These are phyloP conservation scores for Mus caroli DNA, from an alignment of 2,797 vertebrate genomes.

Conservation along the genomic window DNA sequence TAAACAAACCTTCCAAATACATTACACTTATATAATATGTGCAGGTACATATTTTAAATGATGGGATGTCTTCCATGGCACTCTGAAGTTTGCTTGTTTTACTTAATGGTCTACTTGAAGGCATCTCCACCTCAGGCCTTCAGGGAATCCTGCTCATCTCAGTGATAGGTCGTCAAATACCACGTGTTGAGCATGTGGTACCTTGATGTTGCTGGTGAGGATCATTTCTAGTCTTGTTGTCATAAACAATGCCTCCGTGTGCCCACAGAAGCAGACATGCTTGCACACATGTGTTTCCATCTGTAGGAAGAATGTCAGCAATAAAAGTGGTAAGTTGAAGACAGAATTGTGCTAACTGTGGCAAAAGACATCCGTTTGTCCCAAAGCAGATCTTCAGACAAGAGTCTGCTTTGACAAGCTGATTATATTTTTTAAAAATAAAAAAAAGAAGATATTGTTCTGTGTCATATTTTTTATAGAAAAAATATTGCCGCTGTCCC, in stretches of 20 bases:
- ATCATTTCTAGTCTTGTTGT: neutral
- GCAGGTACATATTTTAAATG: neutral
- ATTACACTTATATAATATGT: neutral
- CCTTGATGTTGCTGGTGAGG: neutral
- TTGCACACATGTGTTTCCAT: neutral
- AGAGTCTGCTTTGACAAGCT: neutral
- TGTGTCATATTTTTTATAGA: neutral
- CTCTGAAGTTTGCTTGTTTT: neutral
- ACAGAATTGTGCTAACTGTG: neutral
- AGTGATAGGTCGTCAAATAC: neutral
- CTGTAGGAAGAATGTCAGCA: neutral
- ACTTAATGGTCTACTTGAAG: neutral
- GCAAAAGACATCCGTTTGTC: neutral
- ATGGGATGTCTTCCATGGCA: no score
- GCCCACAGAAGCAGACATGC: neutral
- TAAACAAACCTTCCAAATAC: neutral
- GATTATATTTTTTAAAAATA: neutral
- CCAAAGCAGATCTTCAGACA: neutral
- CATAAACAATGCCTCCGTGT: neutral
- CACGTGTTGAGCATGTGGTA: neutral
- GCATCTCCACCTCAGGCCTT: neutral
- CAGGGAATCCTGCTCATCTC: neutral
- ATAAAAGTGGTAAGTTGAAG: neutral
- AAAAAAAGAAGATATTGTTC: neutral
- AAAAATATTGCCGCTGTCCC: neutral